Conservation (phyloP, 2,888 invertebrate genomes). For the Geophilus truncorum region DNA sequence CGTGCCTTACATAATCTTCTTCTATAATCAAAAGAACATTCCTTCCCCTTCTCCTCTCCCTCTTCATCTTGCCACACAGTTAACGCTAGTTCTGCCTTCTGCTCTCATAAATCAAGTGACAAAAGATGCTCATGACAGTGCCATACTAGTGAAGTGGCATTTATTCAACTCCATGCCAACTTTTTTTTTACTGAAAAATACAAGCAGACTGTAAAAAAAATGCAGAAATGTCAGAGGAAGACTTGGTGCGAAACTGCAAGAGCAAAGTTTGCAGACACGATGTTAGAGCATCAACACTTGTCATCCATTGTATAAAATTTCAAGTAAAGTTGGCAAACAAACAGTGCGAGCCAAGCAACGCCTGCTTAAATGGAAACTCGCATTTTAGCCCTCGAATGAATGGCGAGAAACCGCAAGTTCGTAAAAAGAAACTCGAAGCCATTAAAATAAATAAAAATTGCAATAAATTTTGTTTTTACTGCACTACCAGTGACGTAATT, state of each 20-base stretch:
- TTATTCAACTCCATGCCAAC: background rate
- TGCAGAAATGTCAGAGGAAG: no score
- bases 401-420: background rate
- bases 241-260: background rate
- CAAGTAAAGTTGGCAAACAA: background rate
- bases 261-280: background rate
- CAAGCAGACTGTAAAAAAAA: background rate
- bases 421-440: no score
- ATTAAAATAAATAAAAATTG: no score
- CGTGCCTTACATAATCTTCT: slow-evolving; percentile 16
- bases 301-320: background rate
- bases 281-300: background rate
- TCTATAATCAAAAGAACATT: slow-evolving; percentile 12
- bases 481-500: no score
- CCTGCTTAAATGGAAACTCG: background rate
- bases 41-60: background rate
- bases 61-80: slow-evolving; percentile 9
- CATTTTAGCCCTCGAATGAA: background rate
- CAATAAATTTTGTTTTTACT: no score
- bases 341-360: background rate
- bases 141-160: background rate
- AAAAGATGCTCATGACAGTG: slow-evolving; percentile 10
- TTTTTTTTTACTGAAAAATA: background rate
- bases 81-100: slow-evolving; percentile 11
- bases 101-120: slow-evolving; percentile 11